Evolutionary conservation across 2,113 vertebrate genomes (phyloP).

Genomic region (Eublepharis macularius): DNA sequence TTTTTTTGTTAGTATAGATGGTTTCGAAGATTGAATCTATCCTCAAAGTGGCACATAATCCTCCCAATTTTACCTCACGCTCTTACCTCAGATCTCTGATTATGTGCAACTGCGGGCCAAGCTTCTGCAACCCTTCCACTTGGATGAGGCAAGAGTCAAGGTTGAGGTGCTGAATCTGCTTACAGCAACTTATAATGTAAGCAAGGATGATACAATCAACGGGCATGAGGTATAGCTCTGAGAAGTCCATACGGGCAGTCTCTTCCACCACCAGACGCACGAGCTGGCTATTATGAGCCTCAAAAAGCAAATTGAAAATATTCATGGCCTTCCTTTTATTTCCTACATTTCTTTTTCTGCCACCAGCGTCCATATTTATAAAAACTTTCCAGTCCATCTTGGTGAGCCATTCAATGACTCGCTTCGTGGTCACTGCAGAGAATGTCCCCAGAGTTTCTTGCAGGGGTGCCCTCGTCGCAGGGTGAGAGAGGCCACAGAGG

Average conservation of each 20-base stretch:
- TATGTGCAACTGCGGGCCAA: constrained; percentile 12
- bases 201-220: constrained; percentile 68
- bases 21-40: too few species aligned
- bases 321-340: constrained; percentile 25
- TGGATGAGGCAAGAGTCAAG: constrained; percentile 40
- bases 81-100: not conserved
- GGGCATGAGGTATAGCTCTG: constrained; percentile 48
- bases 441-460: too few species aligned
- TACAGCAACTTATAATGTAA: constrained; percentile 59
- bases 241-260: constrained; percentile 17
- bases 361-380: constrained; percentile 19
- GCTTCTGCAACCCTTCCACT: constrained; percentile 6
- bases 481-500: too few species aligned
- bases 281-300: constrained; percentile 65
- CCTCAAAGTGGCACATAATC: not conserved
- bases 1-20: too few species aligned
- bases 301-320: constrained; percentile 66
- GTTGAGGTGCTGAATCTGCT: constrained; percentile 57
- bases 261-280: constrained; percentile 54
- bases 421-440: too few species aligned
- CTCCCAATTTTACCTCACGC: not conserved
- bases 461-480: too few species aligned
- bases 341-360: not conserved
- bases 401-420: not conserved
- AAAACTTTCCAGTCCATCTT: constrained; percentile 45